Conservation (phyloP, 2,113 vertebrate species). For the Pedionomus torquatus region DNA sequence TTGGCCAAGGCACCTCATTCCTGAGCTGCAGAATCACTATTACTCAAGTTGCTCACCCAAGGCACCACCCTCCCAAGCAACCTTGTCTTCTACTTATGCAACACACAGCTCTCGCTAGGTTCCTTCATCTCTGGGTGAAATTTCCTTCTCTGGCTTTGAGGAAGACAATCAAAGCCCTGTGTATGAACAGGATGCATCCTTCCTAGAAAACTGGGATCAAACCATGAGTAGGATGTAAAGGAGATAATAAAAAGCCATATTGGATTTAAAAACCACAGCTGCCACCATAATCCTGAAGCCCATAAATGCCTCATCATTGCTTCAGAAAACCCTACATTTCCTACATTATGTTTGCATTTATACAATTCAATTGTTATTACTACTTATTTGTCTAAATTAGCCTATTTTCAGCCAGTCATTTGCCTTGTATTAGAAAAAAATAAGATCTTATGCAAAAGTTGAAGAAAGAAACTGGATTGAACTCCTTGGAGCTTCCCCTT, state of each 20-base stretch:
- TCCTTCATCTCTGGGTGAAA: background rate
- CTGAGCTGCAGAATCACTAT: conserved; percentile 47
- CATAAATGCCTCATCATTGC: background rate
- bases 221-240: accelerated
- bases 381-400: background rate
- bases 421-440: background rate
- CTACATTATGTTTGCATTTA: background rate
- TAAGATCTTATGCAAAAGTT: background rate
- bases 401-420: background rate
- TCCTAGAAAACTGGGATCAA: background rate
- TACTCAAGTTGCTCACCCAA: background rate
- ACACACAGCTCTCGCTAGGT: background rate
- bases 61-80: conserved; percentile 21
- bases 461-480: background rate
- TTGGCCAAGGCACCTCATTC: conserved; percentile 52
- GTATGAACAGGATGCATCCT: background rate
- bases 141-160: background rate
- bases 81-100: background rate
- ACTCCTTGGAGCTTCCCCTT: background rate
- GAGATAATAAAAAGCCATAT: background rate
- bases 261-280: background rate
- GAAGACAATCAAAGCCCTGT: background rate
- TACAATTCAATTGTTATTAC: background rate
- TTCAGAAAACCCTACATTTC: background rate
- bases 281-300: background rate